Conservation (phyloP, 2,113 vertebrate species). For the Recurvirostra avosetta region DNA sequence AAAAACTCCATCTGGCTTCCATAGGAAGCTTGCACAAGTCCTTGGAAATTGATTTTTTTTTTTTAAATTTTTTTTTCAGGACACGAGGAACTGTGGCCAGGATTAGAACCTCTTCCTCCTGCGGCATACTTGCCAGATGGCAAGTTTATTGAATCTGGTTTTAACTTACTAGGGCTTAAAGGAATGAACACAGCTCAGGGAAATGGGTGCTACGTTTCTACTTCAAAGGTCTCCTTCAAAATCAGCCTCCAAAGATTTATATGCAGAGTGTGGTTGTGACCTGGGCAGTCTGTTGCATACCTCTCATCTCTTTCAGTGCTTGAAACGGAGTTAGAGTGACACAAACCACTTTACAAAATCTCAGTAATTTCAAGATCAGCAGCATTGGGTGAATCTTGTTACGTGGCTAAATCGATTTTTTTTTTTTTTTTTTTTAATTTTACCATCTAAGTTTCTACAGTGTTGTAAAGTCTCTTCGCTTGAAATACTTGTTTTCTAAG, state of each 20-base stretch:
- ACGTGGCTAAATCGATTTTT: not conserved
- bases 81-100: not conserved
- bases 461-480: not conserved
- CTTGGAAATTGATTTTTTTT: not conserved
- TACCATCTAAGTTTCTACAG: not conserved
- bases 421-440: not conserved
- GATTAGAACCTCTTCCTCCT: constrained; percentile 50
- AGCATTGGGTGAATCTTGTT: not conserved
- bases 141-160: constrained; percentile 44
- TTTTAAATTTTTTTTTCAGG: not conserved
- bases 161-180: constrained; percentile 34
- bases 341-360: not conserved
- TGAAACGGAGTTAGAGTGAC: not conserved
- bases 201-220: not conserved
- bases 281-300: not conserved
- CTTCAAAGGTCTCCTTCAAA: constrained; percentile 33
- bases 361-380: not conserved
- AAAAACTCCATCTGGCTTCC: constrained; percentile 58
- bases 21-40: constrained; percentile 31
- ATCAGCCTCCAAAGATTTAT: not conserved
- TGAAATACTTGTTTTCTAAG: not conserved
- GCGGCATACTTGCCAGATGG: constrained; percentile 41
- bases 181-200: not conserved
- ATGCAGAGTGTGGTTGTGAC: not conserved
- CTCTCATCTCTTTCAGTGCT: not conserved